A percentile compares a stretch with the other conserved stretches of the same genome.
These are phyloP conservation scores for Coronaproctus castanopsis DNA, from an alignment of 2,888 invertebrate species.

Conservation along the genomic window DNA sequence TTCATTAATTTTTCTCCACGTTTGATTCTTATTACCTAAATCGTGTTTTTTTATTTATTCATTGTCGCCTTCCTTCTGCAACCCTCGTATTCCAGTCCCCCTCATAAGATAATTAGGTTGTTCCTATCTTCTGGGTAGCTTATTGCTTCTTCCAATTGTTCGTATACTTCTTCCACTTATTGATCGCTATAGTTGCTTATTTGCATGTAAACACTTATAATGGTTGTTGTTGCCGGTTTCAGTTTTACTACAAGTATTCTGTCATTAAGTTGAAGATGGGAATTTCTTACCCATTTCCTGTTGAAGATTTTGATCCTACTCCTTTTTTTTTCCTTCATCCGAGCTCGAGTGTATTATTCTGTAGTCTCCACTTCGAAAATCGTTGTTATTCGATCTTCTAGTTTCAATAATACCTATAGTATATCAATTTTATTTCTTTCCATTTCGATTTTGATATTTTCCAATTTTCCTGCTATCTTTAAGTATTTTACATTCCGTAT, in stretches of 20 bases:
- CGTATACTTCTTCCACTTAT: neutral
- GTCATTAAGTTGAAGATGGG: neutral
- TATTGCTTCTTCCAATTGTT: neutral
- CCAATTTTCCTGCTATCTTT: too few species aligned
- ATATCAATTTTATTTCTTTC: too few species aligned
- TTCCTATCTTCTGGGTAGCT: neutral
- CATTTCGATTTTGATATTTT: too few species aligned
- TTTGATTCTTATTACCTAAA: neutral
- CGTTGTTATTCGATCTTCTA: too few species aligned
- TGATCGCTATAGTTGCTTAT: neutral
- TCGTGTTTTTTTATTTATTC: neutral
- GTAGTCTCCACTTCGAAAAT: too few species aligned
- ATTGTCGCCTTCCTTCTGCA: too few species aligned
- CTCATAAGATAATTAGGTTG: neutral
- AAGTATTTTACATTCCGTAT: too few species aligned
- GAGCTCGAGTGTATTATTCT: too few species aligned
- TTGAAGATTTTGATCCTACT: neutral
- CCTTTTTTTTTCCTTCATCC: too few species aligned
- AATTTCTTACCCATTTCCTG: neutral
- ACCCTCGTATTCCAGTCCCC: too few species aligned
- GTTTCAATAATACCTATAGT: too few species aligned
- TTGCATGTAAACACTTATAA: neutral
- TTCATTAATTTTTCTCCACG: neutral
- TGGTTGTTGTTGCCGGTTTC: neutral
- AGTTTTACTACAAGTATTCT: neutral